These are phyloP conservation scores for Microtus montanus DNA, from an alignment of 2,113 vertebrate genomes.

Conservation along the genomic window DNA sequence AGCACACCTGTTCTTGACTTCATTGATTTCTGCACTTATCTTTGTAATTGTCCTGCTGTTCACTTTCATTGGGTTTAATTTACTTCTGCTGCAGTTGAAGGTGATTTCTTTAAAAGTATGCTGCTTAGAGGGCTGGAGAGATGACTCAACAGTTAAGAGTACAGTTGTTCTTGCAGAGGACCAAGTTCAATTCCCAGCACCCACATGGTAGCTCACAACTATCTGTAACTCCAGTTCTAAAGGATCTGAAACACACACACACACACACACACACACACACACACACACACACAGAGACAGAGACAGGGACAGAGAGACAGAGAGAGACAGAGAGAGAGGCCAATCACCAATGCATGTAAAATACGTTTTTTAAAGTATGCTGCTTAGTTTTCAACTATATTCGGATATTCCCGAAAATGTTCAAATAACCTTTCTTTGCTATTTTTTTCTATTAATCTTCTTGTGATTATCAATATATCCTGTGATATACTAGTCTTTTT, in stretches of 20 bases:
- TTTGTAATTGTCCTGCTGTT: constrained; percentile 20
- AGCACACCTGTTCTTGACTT: background rate
- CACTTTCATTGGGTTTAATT: constrained; percentile 9
- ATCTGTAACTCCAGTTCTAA: background rate
- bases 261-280: no score
- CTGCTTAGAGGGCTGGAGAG: background rate
- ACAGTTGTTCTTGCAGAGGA: no score
- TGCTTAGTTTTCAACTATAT: background rate
- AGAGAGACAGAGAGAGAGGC: no score
- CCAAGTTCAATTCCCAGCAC: no score
- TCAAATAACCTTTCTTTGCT: background rate
- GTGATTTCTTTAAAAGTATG: background rate
- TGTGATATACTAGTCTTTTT: background rate
- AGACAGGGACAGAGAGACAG: no score
- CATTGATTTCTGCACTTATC: constrained; percentile 9
- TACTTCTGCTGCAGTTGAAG: background rate
- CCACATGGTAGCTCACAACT: background rate
- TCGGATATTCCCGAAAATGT: background rate
- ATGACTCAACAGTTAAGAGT: no score
- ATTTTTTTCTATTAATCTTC: background rate
- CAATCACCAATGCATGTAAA: background rate
- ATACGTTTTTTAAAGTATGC: background rate
- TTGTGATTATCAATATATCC: background rate
- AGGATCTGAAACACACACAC: background rate
- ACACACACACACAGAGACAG: no score